Percentiles rank a stretch among this genome's conserved stretches.
Evolutionary conservation across 2,888 invertebrate genomes (phyloP).

Genomic region (Lithodes maja): DNA sequence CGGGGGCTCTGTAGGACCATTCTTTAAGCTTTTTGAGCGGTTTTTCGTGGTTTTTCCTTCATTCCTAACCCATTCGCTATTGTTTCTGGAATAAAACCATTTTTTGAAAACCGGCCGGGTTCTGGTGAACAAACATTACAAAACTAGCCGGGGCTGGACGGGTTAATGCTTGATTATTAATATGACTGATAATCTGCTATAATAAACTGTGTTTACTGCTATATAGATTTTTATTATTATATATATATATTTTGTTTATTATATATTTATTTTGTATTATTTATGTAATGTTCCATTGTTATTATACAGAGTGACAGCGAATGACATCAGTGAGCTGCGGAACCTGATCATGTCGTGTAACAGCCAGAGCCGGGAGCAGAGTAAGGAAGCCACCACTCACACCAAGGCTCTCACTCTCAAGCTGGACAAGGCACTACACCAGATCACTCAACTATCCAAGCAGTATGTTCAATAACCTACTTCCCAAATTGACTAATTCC

Average conservation of each 20-base stretch:
- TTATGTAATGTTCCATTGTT: background rate
- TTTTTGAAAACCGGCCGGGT: too few species aligned
- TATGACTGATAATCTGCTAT: too few species aligned
- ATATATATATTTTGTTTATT: slow-evolving; percentile 5
- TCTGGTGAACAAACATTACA: too few species aligned
- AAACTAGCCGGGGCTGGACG: too few species aligned
- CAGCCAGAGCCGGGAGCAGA: slow-evolving; percentile 37
- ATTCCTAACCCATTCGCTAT: too few species aligned
- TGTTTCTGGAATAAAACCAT: too few species aligned
- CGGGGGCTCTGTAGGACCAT: too few species aligned
- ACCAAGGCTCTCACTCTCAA: slow-evolving; percentile 38
- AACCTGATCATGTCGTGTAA: slow-evolving; percentile 49
- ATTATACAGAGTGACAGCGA: slow-evolving; percentile 43
- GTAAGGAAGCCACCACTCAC: slow-evolving; percentile 31
- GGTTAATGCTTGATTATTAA: too few species aligned
- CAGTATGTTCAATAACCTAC: slow-evolving; percentile 30
- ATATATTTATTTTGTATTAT: background rate
- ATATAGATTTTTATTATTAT: slow-evolving; percentile 20
- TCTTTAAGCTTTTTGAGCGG: too few species aligned
- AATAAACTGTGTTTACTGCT: too few species aligned
- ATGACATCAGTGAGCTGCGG: slow-evolving; percentile 45
- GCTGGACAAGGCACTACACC: slow-evolving; percentile 50
- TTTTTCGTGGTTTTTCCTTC: too few species aligned
- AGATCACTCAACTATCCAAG: slow-evolving; percentile 50
- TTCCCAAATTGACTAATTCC: too few species aligned